Evolutionary conservation across 1,140 invertebrate genomes (phyloP).

Genomic region (Vanessa tameamea): DNA sequence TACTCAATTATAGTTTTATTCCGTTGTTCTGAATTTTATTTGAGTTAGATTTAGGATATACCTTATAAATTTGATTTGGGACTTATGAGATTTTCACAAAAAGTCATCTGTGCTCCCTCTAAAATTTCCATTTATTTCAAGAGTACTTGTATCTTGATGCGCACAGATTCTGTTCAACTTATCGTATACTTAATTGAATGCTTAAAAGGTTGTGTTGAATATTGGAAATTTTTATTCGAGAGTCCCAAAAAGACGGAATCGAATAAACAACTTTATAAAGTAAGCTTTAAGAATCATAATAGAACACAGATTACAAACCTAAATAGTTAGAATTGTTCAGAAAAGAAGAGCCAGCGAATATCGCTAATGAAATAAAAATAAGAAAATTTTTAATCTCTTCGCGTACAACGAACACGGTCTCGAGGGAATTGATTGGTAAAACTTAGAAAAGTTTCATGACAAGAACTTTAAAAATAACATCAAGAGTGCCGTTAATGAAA

Average conservation of each 20-base stretch:
- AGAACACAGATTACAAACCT: background rate
- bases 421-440: background rate
- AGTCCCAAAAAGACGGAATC: background rate
- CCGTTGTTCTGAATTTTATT: too few species aligned
- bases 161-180: background rate
- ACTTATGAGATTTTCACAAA: background rate
- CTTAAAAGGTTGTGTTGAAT: conserved; percentile 37
- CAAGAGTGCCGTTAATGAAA: too few species aligned
- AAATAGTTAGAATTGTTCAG: conserved; percentile 16
- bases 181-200: conserved; percentile 41
- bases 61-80: too few species aligned
- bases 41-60: too few species aligned
- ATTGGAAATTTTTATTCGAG: conserved; percentile 1
- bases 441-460: too few species aligned
- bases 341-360: conserved; percentile 27
- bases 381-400: conserved; percentile 21
- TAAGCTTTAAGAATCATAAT: too few species aligned
- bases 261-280: background rate
- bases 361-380: conserved; percentile 39
- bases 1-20: too few species aligned
- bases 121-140: conserved; percentile 12
- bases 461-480: too few species aligned
- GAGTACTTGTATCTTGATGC: conserved; percentile 3
- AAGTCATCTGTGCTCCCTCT: background rate
- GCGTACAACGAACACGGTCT: background rate